Percentiles rank a stretch among this genome's conserved stretches.
Conservation (phyloP, 2,888 invertebrate species). For the Drosophila phalerata region DNA sequence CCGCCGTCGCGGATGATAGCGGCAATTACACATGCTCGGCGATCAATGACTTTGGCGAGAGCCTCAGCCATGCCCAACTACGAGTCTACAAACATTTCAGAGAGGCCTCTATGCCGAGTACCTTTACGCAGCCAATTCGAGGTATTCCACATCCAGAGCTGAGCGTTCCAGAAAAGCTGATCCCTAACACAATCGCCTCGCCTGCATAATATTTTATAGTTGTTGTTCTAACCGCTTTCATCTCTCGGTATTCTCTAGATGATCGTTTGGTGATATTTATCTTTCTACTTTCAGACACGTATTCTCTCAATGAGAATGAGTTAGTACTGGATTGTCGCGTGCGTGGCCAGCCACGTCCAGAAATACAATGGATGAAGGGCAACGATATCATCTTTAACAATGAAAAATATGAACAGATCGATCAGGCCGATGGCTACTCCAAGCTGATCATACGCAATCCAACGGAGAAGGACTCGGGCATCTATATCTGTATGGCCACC, state of each 20-base stretch:
- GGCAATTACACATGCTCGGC: conserved; percentile 93
- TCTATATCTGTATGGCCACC: conserved; percentile 91
- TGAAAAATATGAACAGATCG: conserved; percentile 88
- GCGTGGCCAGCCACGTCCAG: conserved; percentile 90
- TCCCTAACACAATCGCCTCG: conserved; percentile 10
- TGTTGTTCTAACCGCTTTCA: conserved; percentile 59
- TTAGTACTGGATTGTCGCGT: conserved; percentile 92
- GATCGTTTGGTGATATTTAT: conserved; percentile 16
- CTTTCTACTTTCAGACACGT: conserved; percentile 87
- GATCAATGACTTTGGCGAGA: conserved; percentile 90
- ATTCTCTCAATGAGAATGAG: conserved; percentile 90
- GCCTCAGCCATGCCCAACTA: conserved; percentile 90
- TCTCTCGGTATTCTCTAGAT: conserved; percentile 3
- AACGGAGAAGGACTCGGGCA: conserved; percentile 89
- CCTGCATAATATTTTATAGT: conserved; percentile 27
- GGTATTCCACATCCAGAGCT: conserved; percentile 86
- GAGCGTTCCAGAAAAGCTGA: conserved; percentile 5
- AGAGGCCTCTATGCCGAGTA: conserved; percentile 89
- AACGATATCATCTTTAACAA: conserved; percentile 87
- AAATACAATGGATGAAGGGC: conserved; percentile 92
- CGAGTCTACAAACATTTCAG: conserved; percentile 91
- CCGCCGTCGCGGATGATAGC: conserved; percentile 89
- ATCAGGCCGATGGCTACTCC: conserved; percentile 91
- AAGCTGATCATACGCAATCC: conserved; percentile 89
- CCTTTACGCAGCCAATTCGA: conserved; percentile 91